A percentile compares a stretch with the other conserved stretches of the same genome.
Conservation (phyloP, 2,113 vertebrate genomes). For the Meriones unguiculatus region DNA sequence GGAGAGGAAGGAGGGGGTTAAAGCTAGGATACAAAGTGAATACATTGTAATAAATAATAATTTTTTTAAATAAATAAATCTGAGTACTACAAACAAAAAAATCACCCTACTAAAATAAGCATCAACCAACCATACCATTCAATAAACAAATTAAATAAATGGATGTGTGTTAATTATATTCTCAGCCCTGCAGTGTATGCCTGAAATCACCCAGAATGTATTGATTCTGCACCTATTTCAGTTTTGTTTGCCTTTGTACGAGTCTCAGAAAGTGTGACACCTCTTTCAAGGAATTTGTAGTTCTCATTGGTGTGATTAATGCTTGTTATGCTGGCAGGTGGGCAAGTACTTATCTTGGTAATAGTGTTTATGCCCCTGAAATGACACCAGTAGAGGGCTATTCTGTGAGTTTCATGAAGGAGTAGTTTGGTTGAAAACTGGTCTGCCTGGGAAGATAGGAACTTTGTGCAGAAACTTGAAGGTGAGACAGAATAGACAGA, state of each 20-base stretch:
- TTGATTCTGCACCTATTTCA: neutral
- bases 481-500: neutral
- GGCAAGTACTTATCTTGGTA: slow-evolving; percentile 37
- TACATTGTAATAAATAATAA: too few relatives aligned
- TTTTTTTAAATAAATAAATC: neutral
- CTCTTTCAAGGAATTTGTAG: slow-evolving; percentile 63
- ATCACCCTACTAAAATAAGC: slow-evolving; percentile 29
- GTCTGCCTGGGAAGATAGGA: slow-evolving; percentile 37
- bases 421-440: slow-evolving; percentile 59
- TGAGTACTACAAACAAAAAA: neutral
- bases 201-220: neutral
- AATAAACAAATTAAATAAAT: slow-evolving; percentile 32
- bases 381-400: slow-evolving; percentile 76
- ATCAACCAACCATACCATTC: neutral
- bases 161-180: slow-evolving; percentile 26
- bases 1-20: too few relatives aligned
- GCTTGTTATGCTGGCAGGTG: slow-evolving; percentile 31
- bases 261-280: slow-evolving; percentile 42
- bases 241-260: slow-evolving; percentile 1
- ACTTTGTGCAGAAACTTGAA: neutral
- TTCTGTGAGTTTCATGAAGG: slow-evolving; percentile 62
- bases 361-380: slow-evolving; percentile 52
- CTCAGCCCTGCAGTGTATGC: neutral
- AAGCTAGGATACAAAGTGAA: too few relatives aligned
- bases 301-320: slow-evolving; percentile 52